Percentiles rank a stretch among this genome's conserved stretches.
phyloP scores from a whole-genome alignment of 2,797 vertebrate species.

The Semotilus atromaculatus region DNA sequence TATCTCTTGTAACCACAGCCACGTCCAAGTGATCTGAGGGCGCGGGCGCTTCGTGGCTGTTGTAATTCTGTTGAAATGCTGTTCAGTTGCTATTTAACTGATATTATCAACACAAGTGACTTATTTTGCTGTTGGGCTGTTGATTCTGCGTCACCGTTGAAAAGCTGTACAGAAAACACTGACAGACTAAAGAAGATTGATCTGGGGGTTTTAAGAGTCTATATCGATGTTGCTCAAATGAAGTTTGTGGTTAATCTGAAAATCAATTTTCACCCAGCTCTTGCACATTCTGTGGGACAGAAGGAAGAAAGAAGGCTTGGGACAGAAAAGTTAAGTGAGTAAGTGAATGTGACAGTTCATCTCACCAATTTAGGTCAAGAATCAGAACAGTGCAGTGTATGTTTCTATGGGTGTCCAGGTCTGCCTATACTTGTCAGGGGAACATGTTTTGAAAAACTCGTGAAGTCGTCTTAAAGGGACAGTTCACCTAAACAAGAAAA shows the following conservation, averaged over 20 bases:
- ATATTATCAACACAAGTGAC: background rate
- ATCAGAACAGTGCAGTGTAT: conserved; percentile 72
- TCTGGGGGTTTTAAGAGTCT: background rate
- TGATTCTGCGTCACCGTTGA: background rate
- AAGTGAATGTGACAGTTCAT: conserved; percentile 80
- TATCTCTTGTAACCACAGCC: no score
- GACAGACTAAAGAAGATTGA: background rate
- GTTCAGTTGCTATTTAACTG: background rate
- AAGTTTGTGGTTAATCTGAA: background rate
- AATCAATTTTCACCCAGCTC: background rate
- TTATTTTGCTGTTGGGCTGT: background rate
- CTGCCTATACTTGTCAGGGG: conserved; percentile 50
- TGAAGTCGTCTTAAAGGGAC: background rate
- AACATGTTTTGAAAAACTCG: background rate
- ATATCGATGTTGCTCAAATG: background rate
- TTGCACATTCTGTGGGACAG: conserved; percentile 30
- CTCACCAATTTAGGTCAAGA: conserved; percentile 79
- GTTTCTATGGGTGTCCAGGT: conserved; percentile 52
- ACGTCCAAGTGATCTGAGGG: no score
- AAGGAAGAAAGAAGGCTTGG: conserved; percentile 1
- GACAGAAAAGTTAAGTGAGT: conserved; percentile 67
- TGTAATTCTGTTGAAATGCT: background rate
- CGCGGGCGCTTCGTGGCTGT: no score
- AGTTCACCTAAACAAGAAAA: background rate
- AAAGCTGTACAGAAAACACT: background rate